Evolutionary conservation across 2,113 vertebrate genomes (phyloP).

Genomic region (Paramisgurnus dabryanus): DNA sequence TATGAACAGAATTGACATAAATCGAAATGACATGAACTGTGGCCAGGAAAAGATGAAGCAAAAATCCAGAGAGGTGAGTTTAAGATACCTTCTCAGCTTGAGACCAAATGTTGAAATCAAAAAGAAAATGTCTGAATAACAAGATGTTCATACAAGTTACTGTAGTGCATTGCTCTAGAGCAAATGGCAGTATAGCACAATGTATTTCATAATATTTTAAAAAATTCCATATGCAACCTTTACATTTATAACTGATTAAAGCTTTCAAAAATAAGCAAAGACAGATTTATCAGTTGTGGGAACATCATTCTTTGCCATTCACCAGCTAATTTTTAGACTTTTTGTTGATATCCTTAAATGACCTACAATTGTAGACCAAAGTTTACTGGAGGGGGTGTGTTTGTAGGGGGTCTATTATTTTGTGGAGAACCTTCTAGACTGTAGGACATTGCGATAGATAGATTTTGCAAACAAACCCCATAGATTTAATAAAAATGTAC

Average conservation of each 20-base stretch:
- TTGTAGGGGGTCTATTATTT: neutral
- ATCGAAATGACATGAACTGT: constrained; percentile 74
- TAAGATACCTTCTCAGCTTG: neutral
- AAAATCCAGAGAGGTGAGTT: constrained; percentile 79
- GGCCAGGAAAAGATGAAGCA: constrained; percentile 81
- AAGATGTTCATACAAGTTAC: neutral
- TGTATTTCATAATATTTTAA: no score
- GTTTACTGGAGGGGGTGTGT: constrained; percentile 5
- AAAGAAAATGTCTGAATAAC: constrained; percentile 1
- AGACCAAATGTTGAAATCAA: neutral
- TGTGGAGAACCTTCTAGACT: constrained; percentile 4
- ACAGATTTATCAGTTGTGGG: neutral
- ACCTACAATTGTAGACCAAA: constrained; percentile 5
- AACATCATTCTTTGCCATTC: neutral
- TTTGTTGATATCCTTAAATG: neutral
- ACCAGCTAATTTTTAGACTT: neutral
- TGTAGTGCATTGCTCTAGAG: neutral
- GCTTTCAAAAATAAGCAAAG: neutral
- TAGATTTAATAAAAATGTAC: no score
- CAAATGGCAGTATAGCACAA: neutral
- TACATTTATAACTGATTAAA: neutral
- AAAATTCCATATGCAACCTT: neutral
- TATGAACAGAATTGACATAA: constrained; percentile 76
- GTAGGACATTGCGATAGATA: neutral
- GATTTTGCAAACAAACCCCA: neutral